A percentile compares a stretch with the other conserved stretches of the same genome.
Conservation (phyloP, 2,888 invertebrate genomes). For the Conchocele bisecta region DNA sequence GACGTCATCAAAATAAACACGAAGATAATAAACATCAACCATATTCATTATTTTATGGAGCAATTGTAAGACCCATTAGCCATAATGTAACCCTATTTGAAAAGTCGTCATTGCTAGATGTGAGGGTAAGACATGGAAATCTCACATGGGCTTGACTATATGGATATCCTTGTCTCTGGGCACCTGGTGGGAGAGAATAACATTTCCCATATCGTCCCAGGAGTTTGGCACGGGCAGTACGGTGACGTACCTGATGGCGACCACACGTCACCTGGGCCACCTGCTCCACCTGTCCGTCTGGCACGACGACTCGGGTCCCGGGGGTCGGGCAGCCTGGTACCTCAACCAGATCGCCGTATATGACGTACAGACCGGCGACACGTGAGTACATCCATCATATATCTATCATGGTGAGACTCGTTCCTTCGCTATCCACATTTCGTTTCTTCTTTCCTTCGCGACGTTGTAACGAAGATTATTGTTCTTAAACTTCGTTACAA, state of each 20-base stretch:
- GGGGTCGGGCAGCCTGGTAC: conserved; percentile 56
- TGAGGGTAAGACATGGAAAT: no score
- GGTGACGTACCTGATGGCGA: conserved; percentile 60
- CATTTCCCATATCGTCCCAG: conserved; percentile 40
- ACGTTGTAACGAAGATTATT: no score
- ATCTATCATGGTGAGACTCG: no score
- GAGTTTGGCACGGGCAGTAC: conserved; percentile 61
- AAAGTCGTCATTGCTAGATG: neutral
- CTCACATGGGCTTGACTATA: no score
- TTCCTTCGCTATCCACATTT: no score
- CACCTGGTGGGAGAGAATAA: neutral
- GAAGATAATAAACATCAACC: no score
- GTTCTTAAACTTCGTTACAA: no score
- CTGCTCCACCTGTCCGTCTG: conserved; percentile 58
- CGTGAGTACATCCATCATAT: no score
- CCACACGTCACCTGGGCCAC: conserved; percentile 48
- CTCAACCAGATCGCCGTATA: conserved; percentile 59
- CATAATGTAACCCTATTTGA: neutral
- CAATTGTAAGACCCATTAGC: neutral
- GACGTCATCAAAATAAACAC: no score
- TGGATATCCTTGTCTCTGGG: neutral
- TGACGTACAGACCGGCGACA: conserved; percentile 48
- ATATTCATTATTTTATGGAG: neutral
- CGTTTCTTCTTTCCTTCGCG: no score
- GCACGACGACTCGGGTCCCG: conserved; percentile 63